Evolutionary conservation across 2,888 invertebrate genomes (phyloP).

Genomic region (Stenichneumon culpator): DNA sequence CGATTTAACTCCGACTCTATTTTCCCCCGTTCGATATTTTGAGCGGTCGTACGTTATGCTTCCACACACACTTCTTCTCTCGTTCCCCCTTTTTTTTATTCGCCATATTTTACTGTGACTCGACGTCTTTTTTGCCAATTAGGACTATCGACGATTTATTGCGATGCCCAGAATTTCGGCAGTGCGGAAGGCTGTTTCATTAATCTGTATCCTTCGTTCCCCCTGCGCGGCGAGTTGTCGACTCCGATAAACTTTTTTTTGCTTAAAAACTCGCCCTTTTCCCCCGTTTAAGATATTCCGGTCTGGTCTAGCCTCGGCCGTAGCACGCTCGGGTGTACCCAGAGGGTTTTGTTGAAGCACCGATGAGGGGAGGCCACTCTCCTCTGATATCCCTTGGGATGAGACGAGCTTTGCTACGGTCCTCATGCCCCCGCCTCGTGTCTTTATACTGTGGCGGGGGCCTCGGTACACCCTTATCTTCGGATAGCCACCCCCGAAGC

Average conservation of each 20-base stretch:
- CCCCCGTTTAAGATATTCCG: slow-evolving; percentile 81
- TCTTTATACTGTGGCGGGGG: slow-evolving; percentile 50
- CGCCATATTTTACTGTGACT: background rate
- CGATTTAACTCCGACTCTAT: slow-evolving; percentile 64
- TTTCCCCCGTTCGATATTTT: slow-evolving; percentile 73
- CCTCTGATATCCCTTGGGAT: slow-evolving; percentile 82
- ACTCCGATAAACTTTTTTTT: slow-evolving; percentile 79
- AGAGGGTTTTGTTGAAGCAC: slow-evolving; percentile 56
- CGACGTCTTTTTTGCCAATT: slow-evolving; percentile 71
- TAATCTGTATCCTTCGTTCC: slow-evolving; percentile 19
- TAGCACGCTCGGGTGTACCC: slow-evolving; percentile 39
- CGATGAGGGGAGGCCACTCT: slow-evolving; percentile 77
- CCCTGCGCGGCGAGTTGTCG: slow-evolving; percentile 57
- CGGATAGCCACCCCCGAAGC: slow-evolving; percentile 59
- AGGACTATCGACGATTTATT: slow-evolving; percentile 76
- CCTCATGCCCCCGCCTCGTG: slow-evolving; percentile 52
- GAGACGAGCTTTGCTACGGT: slow-evolving; percentile 73
- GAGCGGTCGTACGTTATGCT: slow-evolving; percentile 73
- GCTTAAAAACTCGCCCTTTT: slow-evolving; percentile 77
- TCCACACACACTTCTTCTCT: slow-evolving; percentile 46
- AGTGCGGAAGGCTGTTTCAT: slow-evolving; percentile 40
- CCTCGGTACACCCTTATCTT: slow-evolving; percentile 62
- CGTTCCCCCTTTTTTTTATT: slow-evolving; percentile 28
- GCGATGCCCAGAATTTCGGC: slow-evolving; percentile 64
- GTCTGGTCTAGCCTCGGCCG: slow-evolving; percentile 78